phyloP scores from a whole-genome alignment of 2,797 vertebrate genomes.

The Arnoldichthys spilopterus region DNA sequence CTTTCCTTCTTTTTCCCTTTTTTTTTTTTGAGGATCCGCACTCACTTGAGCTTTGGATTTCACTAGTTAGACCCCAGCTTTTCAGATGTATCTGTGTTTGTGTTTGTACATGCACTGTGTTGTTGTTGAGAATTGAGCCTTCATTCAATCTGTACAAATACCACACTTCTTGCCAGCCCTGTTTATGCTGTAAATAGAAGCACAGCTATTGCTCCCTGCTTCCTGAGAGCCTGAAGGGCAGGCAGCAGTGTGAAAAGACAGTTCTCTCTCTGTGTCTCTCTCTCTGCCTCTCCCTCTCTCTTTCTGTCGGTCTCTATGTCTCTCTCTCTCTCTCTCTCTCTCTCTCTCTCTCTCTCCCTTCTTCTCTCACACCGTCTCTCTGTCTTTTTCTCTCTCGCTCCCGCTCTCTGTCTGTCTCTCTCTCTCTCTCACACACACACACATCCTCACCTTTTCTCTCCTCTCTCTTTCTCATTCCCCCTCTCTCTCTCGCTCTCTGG shows the following conservation, averaged over 20 bases:
- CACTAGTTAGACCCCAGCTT: constrained; percentile 45
- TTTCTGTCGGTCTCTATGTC: not conserved
- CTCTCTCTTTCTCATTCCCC: too few relatives aligned
- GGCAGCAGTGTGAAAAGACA: constrained; percentile 16
- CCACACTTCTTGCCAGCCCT: constrained; percentile 37
- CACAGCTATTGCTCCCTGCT: constrained; percentile 32
- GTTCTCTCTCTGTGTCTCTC: constrained; percentile 7
- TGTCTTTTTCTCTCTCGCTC: too few relatives aligned
- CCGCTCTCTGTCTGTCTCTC: too few relatives aligned
- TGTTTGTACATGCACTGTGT: constrained; percentile 48
- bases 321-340: not conserved
- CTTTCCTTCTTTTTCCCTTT: not conserved
- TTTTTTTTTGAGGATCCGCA: constrained; percentile 2
- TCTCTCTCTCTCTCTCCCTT: not conserved
- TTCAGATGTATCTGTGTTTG: constrained; percentile 21
- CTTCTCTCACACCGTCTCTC: too few relatives aligned
- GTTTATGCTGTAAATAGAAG: constrained; percentile 50
- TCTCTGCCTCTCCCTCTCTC: constrained; percentile 7
- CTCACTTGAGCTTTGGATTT: constrained; percentile 46
- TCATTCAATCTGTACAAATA: constrained; percentile 63
- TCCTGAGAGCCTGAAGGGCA: constrained; percentile 33
- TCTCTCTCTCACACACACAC: too few relatives aligned
- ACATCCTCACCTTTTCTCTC: too few relatives aligned
- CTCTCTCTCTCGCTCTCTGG: too few relatives aligned
- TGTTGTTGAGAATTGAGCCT: constrained; percentile 48